Base-by-base conservation (phyloP, 2,797 vertebrate species). In the Uromys caudimaculatus region DNA sequence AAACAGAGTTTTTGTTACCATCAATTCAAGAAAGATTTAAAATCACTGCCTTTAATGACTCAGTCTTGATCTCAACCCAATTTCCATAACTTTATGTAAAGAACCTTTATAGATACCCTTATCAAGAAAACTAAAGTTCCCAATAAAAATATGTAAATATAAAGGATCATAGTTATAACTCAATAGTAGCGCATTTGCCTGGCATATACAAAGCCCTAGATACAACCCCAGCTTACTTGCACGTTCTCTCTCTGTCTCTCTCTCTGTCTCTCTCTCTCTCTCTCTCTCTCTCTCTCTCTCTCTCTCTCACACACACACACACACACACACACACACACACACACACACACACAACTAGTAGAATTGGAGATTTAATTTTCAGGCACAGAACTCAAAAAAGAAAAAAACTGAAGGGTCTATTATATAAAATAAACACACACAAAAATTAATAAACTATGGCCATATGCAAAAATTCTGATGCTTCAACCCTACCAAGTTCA, bases 1-100 rank as follows among this genome's bases (percentile, higher is more conserved):
- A 69, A n/a, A n/a, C 35, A 69, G 12, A 90, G 50, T 76, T 94
- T 91, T 92, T 35, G 86, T 23, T 67, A 56, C 54, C 52, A 79
- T 75, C 90, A 78, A 88, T 16, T 84, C n/a, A 87, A 79, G 78
- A 69, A 69, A 93, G 14, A 83, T 76, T 85, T 96, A 50, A 93
- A 92, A 93, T 94, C 56, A 92, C 2, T 79, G 71, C 9, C 29
- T 56, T 67, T 91, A 44, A 92, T 84, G 52, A 92, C 38, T 87
- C 81, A 64, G 44, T 90, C 76, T 38, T 78, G 44, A 64, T 64
- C 54, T 32, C 44, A 4, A 95, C 9, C 58, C 67, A 93, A 64
- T 73, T 35, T 41, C 29, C 27, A 27, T 60, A 92, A 92, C 19
- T 81, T 71, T 38, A 89, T 4, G 64, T 76, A 83, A 69, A 76